Percentiles rank a stretch among this genome's conserved stretches.
Evolutionary conservation across 2,113 vertebrate genomes (phyloP).

Genomic region (Rhabdomys dilectus): DNA sequence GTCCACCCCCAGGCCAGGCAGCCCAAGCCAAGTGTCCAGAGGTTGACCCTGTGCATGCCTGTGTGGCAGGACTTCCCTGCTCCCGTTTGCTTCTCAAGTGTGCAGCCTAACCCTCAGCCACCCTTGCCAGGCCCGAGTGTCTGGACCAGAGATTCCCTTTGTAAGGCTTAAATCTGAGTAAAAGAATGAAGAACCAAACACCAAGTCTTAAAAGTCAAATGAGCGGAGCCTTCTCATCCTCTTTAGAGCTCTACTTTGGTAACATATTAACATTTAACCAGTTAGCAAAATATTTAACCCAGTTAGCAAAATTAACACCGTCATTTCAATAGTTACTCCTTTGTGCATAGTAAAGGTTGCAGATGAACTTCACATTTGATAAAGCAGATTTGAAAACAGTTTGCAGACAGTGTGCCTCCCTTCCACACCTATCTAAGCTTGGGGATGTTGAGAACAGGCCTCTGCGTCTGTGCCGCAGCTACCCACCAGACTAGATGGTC

Average conservation of each 20-base stretch:
- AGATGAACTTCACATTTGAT: constrained; percentile 89
- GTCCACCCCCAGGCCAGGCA: constrained; percentile 45
- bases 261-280: constrained; percentile 85
- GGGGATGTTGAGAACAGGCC: constrained; percentile 72
- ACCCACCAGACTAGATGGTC: constrained; percentile 92
- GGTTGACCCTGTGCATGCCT: background rate
- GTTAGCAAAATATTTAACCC: constrained; percentile 88
- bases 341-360: constrained; percentile 90
- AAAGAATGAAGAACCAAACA: constrained; percentile 82
- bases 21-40: constrained; percentile 70
- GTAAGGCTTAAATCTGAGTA: constrained; percentile 81
- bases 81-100: constrained; percentile 72
- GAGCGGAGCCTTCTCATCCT: constrained; percentile 79
- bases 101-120: constrained; percentile 63
- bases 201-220: constrained; percentile 74
- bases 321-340: constrained; percentile 86
- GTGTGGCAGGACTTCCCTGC: constrained; percentile 41
- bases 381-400: constrained; percentile 88
- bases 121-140: constrained; percentile 55
- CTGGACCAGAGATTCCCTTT: constrained; percentile 83
- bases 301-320: constrained; percentile 89
- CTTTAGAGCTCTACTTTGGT: constrained; percentile 77
- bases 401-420: constrained; percentile 84
- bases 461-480: constrained; percentile 79
- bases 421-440: constrained; percentile 74